Evolutionary conservation across 2,797 vertebrate species (phyloP).

Genomic region (Argyrosomus regius): DNA sequence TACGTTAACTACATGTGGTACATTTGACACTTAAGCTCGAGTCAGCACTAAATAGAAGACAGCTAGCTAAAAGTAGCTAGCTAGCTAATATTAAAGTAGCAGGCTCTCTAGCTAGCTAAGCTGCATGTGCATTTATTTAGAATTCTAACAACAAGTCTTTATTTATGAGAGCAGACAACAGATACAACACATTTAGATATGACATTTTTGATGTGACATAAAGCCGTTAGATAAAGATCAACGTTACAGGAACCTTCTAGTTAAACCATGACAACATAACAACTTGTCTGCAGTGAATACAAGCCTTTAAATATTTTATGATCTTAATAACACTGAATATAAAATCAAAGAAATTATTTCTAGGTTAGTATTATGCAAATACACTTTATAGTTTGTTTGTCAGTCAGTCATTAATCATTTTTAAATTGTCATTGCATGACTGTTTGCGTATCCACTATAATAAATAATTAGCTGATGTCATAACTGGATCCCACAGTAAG

Average conservation of each 20-base stretch:
- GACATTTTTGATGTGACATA: no score
- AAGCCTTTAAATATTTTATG: no score
- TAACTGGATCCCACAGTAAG: no score
- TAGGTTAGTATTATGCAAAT: neutral
- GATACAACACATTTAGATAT: neutral
- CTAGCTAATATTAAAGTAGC: neutral
- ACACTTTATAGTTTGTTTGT: neutral
- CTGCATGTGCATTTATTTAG: neutral
- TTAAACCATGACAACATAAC: neutral
- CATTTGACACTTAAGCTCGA: no score
- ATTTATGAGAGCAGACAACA: neutral
- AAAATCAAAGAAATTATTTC: neutral
- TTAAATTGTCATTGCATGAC: neutral
- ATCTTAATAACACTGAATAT: neutral
- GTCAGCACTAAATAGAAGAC: neutral
- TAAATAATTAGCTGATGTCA: no score
- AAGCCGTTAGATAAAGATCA: no score
- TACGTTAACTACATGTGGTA: conserved; percentile 40
- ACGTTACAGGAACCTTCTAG: neutral
- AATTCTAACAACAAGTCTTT: no score
- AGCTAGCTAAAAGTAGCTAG: no score
- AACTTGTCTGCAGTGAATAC: no score
- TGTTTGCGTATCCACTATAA: neutral
- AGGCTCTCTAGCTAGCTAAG: no score
- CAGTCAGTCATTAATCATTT: neutral